Conservation (phyloP, 2,888 invertebrate species). For the Amphipyra berbera region DNA sequence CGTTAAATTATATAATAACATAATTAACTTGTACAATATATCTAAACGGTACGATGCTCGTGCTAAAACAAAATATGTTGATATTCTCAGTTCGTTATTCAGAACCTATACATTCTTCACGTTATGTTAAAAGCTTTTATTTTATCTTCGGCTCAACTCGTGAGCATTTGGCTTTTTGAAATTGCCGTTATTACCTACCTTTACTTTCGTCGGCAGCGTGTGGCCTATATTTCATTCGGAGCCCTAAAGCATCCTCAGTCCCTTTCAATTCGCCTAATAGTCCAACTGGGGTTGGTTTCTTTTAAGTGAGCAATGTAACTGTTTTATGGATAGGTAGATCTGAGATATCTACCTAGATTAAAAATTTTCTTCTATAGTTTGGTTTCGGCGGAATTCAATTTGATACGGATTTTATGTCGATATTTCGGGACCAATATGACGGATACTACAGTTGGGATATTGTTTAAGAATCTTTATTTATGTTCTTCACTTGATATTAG, state of each 20-base stretch:
- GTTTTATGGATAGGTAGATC: background rate
- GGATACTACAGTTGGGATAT: too few relatives aligned
- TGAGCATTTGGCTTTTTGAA: slow-evolving; percentile 36
- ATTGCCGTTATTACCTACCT: slow-evolving; percentile 46
- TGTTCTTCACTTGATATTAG: too few relatives aligned
- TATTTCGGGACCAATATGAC: too few relatives aligned
- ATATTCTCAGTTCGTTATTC: background rate
- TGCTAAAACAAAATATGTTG: background rate
- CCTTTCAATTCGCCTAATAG: slow-evolving; percentile 48
- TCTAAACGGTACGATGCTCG: too few relatives aligned
- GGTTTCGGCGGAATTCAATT: too few relatives aligned
- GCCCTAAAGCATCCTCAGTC: slow-evolving; percentile 21
- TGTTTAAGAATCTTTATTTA: too few relatives aligned
- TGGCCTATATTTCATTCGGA: slow-evolving; percentile 35
- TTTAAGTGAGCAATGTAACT: slow-evolving; percentile 39
- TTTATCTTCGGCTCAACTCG: slow-evolving; percentile 27
- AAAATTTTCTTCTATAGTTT: too few relatives aligned
- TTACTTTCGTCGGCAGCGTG: slow-evolving; percentile 21
- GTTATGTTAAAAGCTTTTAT: slow-evolving; percentile 30
- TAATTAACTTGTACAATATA: too few relatives aligned
- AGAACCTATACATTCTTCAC: slow-evolving; percentile 19
- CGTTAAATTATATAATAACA: too few relatives aligned
- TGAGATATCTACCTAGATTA: too few relatives aligned
- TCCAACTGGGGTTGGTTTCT: slow-evolving; percentile 41
- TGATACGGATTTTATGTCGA: too few relatives aligned